phyloP scores from a whole-genome alignment of 2,797 vertebrate genomes.

The Anguilla marmorata region DNA sequence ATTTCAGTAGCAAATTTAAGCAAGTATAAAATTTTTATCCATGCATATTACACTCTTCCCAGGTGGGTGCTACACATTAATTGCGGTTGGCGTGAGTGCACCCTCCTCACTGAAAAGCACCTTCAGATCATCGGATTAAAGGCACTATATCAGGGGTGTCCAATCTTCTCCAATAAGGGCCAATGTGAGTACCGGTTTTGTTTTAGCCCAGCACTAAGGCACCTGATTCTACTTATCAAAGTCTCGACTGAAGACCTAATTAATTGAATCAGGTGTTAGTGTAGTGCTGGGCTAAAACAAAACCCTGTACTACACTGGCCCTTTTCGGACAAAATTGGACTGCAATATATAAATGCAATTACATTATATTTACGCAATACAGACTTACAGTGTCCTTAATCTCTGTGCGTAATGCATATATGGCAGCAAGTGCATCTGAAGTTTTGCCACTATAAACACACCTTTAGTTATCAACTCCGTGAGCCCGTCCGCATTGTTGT shows the following conservation, averaged over 20 bases:
- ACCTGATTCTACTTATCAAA: neutral
- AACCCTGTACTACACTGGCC: neutral
- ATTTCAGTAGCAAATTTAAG: neutral
- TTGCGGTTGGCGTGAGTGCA: neutral
- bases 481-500: slow-evolving; percentile 77
- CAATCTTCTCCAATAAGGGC: neutral
- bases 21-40: neutral
- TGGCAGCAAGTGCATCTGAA: neutral
- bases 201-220: neutral
- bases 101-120: neutral
- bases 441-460: slow-evolving; percentile 42
- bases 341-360: neutral
- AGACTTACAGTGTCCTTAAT: neutral
- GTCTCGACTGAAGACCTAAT: neutral
- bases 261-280: neutral
- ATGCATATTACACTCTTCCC: neutral
- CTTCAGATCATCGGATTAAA: neutral
- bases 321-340: neutral
- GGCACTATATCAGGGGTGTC: neutral
- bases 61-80: neutral
- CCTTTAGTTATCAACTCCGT: slow-evolving; percentile 85
- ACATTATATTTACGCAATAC: neutral
- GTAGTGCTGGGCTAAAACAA: neutral
- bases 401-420: neutral
- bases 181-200: neutral